Percentiles rank a stretch among this genome's conserved stretches.
phyloP scores from a whole-genome alignment of 2,113 vertebrate species.

The Phyllostomus discolor region DNA sequence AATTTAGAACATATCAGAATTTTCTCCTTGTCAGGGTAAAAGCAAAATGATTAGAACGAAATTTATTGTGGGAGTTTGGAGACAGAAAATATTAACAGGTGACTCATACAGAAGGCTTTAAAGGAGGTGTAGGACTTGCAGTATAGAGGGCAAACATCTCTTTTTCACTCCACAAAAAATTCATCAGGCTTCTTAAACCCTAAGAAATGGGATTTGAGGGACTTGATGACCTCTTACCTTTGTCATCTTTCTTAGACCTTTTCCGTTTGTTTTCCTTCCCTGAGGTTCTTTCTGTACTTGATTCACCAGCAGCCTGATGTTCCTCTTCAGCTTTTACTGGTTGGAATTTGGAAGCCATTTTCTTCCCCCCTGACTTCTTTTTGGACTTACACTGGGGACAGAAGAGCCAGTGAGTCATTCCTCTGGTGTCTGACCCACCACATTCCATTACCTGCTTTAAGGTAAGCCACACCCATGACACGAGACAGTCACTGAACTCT shows the following conservation, averaged over 20 bases:
- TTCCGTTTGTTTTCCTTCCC: not conserved
- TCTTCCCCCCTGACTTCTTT: not conserved
- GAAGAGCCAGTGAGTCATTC: not conserved
- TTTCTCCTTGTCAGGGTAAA: not conserved
- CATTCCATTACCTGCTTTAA: not conserved
- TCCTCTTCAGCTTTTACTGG: not conserved
- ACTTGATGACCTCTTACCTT: conserved; percentile 26
- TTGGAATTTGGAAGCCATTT: not conserved
- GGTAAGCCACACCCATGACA: not conserved
- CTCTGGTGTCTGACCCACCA: not conserved
- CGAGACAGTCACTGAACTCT: not conserved
- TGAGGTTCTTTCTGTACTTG: not conserved
- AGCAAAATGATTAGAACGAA: not conserved
- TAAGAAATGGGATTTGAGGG: not conserved
- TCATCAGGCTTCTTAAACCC: not conserved
- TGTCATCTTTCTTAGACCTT: not conserved
- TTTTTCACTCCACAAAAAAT: not conserved
- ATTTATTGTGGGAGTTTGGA: not conserved
- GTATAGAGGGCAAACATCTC: not conserved
- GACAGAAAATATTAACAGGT: not conserved
- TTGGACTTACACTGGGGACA: not conserved
- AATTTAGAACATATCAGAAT: not conserved
- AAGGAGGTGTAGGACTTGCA: not conserved
- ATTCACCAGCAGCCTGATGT: not conserved
- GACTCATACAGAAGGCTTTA: not conserved